These are phyloP conservation scores for Phycodurus eques DNA, from an alignment of 2,113 vertebrate species.

Conservation along the genomic window DNA sequence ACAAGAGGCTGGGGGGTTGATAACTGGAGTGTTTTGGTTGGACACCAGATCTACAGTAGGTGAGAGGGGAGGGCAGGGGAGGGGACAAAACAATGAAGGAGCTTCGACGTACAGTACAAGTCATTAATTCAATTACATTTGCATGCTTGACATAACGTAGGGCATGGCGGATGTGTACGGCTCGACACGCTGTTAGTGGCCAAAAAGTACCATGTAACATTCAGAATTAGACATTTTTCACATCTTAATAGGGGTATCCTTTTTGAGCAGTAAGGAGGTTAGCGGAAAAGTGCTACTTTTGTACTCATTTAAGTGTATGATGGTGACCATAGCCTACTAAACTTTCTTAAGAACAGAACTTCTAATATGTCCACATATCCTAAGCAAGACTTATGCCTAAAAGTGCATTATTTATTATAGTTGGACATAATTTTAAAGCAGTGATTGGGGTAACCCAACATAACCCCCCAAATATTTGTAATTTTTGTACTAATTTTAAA, in stretches of 20 bases:
- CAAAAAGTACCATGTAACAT: no score
- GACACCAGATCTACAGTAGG: conserved; percentile 49
- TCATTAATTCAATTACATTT: conserved; percentile 91
- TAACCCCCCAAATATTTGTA: no score
- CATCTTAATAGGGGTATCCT: neutral
- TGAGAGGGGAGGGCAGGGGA: conserved; percentile 17
- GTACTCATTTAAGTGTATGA: no score
- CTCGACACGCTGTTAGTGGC: neutral
- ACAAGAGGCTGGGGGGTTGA: conserved; percentile 59
- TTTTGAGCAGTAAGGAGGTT: neutral
- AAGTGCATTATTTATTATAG: no score
- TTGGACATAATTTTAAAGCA: no score
- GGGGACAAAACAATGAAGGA: conserved; percentile 48
- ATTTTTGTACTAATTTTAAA: no score
- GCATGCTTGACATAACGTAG: conserved; percentile 77
- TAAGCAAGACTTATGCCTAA: no score
- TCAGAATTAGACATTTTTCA: neutral
- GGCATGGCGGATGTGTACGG: neutral
- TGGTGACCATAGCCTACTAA: no score
- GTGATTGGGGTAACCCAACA: no score
- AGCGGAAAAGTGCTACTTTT: no score
- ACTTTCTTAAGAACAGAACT: neutral
- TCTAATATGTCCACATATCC: no score
- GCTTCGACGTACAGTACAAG: conserved; percentile 77
- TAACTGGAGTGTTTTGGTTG: conserved; percentile 67